phyloP scores from a whole-genome alignment of 2,113 vertebrate species.

The Ophiodon elongatus region DNA sequence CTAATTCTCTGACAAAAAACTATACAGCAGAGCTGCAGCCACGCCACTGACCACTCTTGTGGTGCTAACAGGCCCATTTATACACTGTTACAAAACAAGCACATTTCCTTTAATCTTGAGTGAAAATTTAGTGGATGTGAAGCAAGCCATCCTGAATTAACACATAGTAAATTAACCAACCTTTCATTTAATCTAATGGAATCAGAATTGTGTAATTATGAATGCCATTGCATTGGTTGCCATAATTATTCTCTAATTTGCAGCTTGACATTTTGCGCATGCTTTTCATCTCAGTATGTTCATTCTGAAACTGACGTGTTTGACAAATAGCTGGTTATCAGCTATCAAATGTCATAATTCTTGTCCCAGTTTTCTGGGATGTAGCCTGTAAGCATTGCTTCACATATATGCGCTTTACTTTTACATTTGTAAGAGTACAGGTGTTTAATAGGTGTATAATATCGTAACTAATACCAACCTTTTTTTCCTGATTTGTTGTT shows the following conservation, averaged over 20 bases:
- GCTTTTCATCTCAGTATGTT: neutral
- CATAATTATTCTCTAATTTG: slow-evolving; percentile 13
- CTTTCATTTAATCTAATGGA: slow-evolving; percentile 14
- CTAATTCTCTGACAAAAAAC: slow-evolving; percentile 77
- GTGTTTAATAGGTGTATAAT: neutral
- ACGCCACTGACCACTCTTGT: slow-evolving; percentile 52
- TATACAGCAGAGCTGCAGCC: slow-evolving; percentile 55
- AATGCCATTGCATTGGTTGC: neutral
- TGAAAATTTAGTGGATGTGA: slow-evolving; percentile 14
- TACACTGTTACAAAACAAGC: slow-evolving; percentile 27
- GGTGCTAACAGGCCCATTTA: slow-evolving; percentile 59
- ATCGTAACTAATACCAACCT: neutral
- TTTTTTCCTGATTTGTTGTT: slow-evolving; percentile 2
- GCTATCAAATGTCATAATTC: neutral
- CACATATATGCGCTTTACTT: neutral
- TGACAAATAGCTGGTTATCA: neutral
- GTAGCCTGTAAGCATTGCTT: neutral
- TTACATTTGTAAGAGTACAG: neutral
- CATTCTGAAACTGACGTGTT: neutral
- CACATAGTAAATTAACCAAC: neutral
- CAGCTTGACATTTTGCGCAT: neutral
- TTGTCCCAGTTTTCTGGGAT: neutral
- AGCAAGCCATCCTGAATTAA: neutral
- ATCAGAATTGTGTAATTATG: neutral
- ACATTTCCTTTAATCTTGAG: neutral